A percentile compares a stretch with the other conserved stretches of the same genome.
Conservation (phyloP, 2,113 vertebrate species). For the Glareola pratincola region DNA sequence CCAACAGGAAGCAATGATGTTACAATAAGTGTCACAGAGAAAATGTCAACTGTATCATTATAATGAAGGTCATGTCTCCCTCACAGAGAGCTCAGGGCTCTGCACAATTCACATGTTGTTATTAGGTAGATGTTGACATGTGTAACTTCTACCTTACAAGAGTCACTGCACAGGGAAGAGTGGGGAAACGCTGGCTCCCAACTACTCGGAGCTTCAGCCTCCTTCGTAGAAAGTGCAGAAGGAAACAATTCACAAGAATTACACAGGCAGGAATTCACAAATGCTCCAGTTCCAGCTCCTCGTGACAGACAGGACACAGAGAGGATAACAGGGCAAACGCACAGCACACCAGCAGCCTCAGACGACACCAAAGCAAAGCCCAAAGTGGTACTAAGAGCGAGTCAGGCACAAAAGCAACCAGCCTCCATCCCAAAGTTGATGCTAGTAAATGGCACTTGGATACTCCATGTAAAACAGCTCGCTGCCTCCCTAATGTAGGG, state of each 20-base stretch:
- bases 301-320: background rate
- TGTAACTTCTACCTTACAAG: constrained; percentile 42
- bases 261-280: background rate
- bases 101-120: constrained; percentile 65
- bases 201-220: background rate
- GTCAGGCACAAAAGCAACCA: background rate
- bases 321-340: background rate
- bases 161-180: background rate
- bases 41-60: constrained; percentile 75
- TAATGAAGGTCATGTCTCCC: constrained; percentile 72
- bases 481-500: constrained; percentile 51
- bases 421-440: constrained; percentile 50
- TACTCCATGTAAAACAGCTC: constrained; percentile 53
- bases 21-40: constrained; percentile 66
- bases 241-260: background rate
- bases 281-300: background rate
- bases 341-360: background rate
- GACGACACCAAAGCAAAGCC: background rate
- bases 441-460: constrained; percentile 31
- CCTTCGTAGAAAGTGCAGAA: background rate
- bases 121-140: constrained; percentile 60
- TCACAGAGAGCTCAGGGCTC: constrained; percentile 62
- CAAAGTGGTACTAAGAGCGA: background rate
- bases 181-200: background rate
- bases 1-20: constrained; percentile 66